A percentile compares a stretch with the other conserved stretches of the same genome.
Conservation (phyloP, 2,113 vertebrate species). For the Gopherus evgoodei region DNA sequence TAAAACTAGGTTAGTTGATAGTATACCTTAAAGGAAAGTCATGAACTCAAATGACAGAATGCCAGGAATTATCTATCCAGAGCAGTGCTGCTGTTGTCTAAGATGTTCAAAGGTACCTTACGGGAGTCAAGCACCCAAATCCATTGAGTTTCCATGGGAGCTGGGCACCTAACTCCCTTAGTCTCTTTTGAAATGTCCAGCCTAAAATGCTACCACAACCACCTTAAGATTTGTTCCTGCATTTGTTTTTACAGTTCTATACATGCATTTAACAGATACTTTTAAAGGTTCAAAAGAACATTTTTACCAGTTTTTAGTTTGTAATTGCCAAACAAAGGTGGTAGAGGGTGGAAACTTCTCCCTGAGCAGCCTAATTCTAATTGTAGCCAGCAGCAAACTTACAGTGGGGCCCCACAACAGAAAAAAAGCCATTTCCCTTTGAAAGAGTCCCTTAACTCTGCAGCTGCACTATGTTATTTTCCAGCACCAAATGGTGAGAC, state of each 20-base stretch:
- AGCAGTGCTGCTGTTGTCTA: neutral
- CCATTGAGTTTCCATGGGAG: neutral
- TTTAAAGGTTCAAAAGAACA: neutral
- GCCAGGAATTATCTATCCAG: neutral
- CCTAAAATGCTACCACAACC: neutral
- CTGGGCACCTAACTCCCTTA: neutral
- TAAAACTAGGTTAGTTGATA: neutral
- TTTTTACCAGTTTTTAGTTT: neutral
- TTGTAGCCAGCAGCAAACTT: neutral
- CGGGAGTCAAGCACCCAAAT: neutral
- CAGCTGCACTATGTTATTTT: neutral
- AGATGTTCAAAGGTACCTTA: fast-evolving
- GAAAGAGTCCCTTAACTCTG: neutral
- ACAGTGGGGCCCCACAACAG: neutral
- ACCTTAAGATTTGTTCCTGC: neutral
- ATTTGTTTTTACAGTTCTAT: neutral
- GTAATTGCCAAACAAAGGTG: neutral
- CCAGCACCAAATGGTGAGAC: neutral
- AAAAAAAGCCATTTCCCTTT: neutral
- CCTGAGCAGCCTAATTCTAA: neutral
- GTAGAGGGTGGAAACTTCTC: neutral
- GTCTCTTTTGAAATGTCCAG: neutral
- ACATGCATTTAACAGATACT: neutral
- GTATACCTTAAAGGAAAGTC: neutral
- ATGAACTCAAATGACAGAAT: neutral